A percentile compares a stretch with the other conserved stretches of the same genome.
phyloP scores from a whole-genome alignment of 2,888 invertebrate species.

The Silvanus unidentatus region DNA sequence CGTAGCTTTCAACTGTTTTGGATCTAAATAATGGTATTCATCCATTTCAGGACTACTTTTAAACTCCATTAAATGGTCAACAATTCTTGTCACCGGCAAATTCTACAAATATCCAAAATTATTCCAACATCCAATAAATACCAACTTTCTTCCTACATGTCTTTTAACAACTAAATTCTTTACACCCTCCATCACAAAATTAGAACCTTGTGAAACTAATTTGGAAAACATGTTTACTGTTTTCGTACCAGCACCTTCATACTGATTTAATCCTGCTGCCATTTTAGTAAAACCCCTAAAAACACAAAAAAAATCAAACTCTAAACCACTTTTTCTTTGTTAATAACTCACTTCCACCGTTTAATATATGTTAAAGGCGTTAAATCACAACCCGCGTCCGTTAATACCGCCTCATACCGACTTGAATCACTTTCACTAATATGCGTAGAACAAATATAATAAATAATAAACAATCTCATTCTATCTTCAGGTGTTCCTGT shows the following conservation, averaged over 20 bases:
- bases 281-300: constrained; percentile 73
- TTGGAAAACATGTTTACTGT: constrained; percentile 99
- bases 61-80: constrained; percentile 82
- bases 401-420: constrained; percentile 73
- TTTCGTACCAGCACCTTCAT: constrained; percentile 89
- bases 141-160: constrained; percentile 63
- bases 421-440: constrained; percentile 78
- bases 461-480: constrained; percentile 86
- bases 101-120: constrained; percentile 55
- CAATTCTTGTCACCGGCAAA: constrained; percentile 87
- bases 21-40: constrained; percentile 91
- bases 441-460: constrained; percentile 78
- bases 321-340: too few relatives aligned
- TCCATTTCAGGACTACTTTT: constrained; percentile 72
- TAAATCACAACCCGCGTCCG: constrained; percentile 78
- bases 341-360: constrained; percentile 82
- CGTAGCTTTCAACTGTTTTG: constrained; percentile 78
- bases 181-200: constrained; percentile 99
- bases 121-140: neutral
- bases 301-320: constrained; percentile 9
- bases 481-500: constrained; percentile 89
- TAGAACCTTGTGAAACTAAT: constrained; percentile 92
- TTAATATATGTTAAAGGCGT: constrained; percentile 83
- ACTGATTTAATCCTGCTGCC: constrained; percentile 63
- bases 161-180: constrained; percentile 97